Base-by-base conservation (phyloP, 2,113 vertebrate genomes). In the Columba janthina region DNA sequence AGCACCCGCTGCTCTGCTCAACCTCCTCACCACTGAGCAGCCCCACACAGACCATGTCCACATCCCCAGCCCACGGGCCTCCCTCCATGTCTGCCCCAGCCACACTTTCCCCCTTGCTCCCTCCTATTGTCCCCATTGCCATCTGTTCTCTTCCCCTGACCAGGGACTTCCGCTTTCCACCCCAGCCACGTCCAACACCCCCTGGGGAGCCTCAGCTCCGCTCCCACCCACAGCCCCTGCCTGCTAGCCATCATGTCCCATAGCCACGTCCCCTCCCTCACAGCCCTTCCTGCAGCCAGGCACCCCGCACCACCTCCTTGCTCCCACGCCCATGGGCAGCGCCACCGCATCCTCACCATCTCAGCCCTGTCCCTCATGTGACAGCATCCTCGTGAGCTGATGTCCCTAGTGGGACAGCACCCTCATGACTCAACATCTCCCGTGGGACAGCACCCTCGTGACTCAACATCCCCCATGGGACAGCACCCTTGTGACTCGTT, bases 241-340 rank as follows among this genome's bases (percentile, higher is more conserved):
- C 53, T 34, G 10, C 53, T 34, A 58, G 11, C 32, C 46, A 7
- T 12, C 65, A 20, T 5, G 5, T 29, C 36, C 60, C 0, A 0
- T 16, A 5, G 29, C 2, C 14, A 1, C 21, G 21, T 32, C 13
- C 18, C n/a, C 31, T 44, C 20, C 40, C 31, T 50, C 3, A 0
- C 51, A 66, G 56, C 64, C 74, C 56, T 51, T 74, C 51, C 46
- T 0, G 0, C 38, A n/a, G 57, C 44, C 18, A 4, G 32, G 18
- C 40, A 53, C 65, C 11, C 29, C 32, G 13, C 0, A 1, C 10
- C 44, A 46, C 44, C 32, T 28, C 40, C 25, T 65, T 9, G 15
- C 51, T 88, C 54, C 65, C 70, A 44, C 3, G 0, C 65, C 69
- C 62, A 1, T 7, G 4, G 38, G 40, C 58, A 48, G 60, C 31